Conservation (phyloP, 2,797 vertebrate genomes). For the Pangasius krempfi region DNA sequence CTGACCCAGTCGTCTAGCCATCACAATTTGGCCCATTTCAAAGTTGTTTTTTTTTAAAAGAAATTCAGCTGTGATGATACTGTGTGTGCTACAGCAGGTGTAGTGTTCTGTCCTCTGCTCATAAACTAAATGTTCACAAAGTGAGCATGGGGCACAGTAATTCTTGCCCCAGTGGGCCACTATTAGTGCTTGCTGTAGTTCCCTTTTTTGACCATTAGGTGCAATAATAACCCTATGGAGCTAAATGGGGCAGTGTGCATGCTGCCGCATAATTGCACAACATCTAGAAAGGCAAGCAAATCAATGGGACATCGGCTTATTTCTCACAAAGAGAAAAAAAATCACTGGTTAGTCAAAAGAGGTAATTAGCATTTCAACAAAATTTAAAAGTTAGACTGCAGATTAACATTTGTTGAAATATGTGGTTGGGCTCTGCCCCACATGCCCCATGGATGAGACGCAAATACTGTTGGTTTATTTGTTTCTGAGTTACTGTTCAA, state of each 20-base stretch:
- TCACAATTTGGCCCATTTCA: not conserved
- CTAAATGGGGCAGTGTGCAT: slow-evolving; percentile 1
- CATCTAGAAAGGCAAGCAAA: not conserved
- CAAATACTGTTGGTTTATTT: not conserved
- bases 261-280: not conserved
- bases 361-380: not conserved
- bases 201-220: not conserved
- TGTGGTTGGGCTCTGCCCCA: not conserved
- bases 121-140: too few species aligned
- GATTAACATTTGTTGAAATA: not conserved
- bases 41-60: not conserved
- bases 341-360: not conserved
- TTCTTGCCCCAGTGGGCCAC: not conserved
- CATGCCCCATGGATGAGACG: not conserved
- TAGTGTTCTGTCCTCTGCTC: too few species aligned
- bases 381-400: not conserved
- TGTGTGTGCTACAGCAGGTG: too few species aligned
- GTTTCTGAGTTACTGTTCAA: not conserved
- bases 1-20: too few species aligned
- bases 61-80: too few species aligned
- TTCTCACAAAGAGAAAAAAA: not conserved
- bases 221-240: not conserved
- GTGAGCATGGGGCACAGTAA: not conserved
- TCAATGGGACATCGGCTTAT: not conserved
- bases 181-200: not conserved